Base-by-base conservation (phyloP, 2,888 invertebrate genomes). In the Axea sp. region DNA sequence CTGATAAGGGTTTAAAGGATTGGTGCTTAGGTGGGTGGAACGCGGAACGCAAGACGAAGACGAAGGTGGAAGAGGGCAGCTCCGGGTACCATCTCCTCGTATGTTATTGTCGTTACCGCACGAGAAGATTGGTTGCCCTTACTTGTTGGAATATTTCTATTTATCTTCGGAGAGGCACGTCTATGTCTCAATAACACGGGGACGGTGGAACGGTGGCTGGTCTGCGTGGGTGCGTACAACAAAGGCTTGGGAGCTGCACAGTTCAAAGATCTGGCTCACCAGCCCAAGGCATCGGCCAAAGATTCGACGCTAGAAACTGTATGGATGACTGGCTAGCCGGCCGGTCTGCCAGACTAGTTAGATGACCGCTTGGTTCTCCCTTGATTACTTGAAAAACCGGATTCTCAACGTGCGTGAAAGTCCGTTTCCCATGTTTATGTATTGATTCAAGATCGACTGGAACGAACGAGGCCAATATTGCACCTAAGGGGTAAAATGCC, bases 401-500 rank as follows among this genome's bases (percentile, higher is more conserved):
- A 71, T 71, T 71, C 67, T 57, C 39, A 62, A 83, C 82, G 80
- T 77, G 81, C 81, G 82, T 84, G 82, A 86, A 84, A 86, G 81
- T 83, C 68, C 80, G 84, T 83, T 84, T 86, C 82, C 84, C 83
- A 81, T 82, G 80, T 82, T 81, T 82, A 81, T 79, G 79, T 80
- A 82, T 77, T 74, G 68, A 77, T 78, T 78, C 77, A 76, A 60
- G 73, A 72, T 28, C 53, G 69, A 17, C 24, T 26, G 19, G 26
- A 39, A 22, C 53, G 30, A 33, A 64, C 26, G 39, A 15, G 67
- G 64, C 68, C 73, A 77, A 71, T 77, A 69, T 74, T 62, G 69
- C 53, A 31, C 33, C 14, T 51, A 31, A 1, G 19, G n/a, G n/a
- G n/a, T n/a, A n/a, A n/a, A n/a, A n/a, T n/a, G n/a, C n/a, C n/a